phyloP scores from a whole-genome alignment of 1,140 invertebrate genomes.

The Plectrocnemia conspersa region DNA sequence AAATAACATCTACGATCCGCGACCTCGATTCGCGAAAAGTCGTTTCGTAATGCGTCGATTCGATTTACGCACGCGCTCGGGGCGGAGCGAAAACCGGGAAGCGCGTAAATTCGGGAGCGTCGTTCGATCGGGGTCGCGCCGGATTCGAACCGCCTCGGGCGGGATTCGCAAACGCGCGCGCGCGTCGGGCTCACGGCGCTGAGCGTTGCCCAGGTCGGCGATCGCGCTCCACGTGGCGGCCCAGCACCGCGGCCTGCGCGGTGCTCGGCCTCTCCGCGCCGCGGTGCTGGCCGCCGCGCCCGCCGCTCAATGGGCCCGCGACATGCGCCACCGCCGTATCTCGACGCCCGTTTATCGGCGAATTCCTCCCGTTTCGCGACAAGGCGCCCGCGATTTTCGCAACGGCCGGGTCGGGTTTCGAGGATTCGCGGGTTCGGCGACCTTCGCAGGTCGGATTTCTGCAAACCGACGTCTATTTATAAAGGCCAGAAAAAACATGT shows the following conservation, averaged over 20 bases:
- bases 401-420: too few species aligned
- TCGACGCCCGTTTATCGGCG: too few species aligned
- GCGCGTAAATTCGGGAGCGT: too few species aligned
- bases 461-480: too few species aligned
- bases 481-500: constrained; percentile 9
- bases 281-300: constrained; percentile 26
- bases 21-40: background rate
- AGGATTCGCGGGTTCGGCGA: too few species aligned
- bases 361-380: too few species aligned
- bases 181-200: constrained; percentile 41
- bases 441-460: too few species aligned
- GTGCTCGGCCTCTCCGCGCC: constrained; percentile 36
- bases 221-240: constrained; percentile 48
- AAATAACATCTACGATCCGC: background rate
- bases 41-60: background rate
- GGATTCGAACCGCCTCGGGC: constrained; percentile 1
- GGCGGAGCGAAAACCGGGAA: background rate
- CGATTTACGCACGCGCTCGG: background rate
- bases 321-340: too few species aligned
- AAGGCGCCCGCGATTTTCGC: too few species aligned
- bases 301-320: too few species aligned
- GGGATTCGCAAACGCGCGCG: too few species aligned
- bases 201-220: constrained; percentile 48
- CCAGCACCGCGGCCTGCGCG: constrained; percentile 38
- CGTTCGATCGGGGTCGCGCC: too few species aligned